Conservation (phyloP, 2,113 vertebrate genomes). For the Turnix velox region DNA sequence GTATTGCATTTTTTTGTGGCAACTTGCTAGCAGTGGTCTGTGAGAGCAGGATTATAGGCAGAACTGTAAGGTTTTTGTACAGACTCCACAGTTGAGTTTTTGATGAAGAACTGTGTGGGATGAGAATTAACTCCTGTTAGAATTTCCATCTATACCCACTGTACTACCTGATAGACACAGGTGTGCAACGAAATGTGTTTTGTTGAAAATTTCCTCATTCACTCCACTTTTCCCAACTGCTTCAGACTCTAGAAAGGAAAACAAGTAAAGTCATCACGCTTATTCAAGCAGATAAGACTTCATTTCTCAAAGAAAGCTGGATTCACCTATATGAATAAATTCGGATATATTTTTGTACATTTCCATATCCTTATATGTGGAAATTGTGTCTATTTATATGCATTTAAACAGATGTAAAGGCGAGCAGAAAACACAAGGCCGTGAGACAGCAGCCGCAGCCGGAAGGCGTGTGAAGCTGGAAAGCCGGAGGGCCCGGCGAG, state of each 20-base stretch:
- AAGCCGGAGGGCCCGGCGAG: not conserved
- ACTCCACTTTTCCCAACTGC: not conserved
- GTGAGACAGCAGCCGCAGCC: not conserved
- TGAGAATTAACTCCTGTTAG: not conserved
- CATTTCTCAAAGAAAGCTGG: not conserved
- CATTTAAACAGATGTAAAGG: rapidly evolving
- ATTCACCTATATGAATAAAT: not conserved
- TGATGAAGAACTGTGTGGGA: not conserved
- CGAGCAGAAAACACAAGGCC: rapidly evolving
- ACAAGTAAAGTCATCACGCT: not conserved
- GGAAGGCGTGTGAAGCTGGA: rapidly evolving
- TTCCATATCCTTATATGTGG: rapidly evolving
- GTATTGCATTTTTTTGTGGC: not conserved
- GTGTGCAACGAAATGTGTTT: not conserved
- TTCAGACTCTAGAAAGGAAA: not conserved
- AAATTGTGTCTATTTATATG: too few relatives aligned
- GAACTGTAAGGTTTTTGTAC: not conserved
- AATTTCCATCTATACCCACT: not conserved
- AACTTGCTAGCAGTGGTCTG: not conserved
- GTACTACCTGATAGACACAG: not conserved
- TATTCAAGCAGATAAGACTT: not conserved
- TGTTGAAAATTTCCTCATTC: not conserved
- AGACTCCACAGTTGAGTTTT: not conserved
- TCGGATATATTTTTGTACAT: rapidly evolving
- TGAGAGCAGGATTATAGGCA: not conserved